Conservation (phyloP, 37 sponge, comb jelly and placozoan genomes). For the Haliclona indistincta region DNA sequence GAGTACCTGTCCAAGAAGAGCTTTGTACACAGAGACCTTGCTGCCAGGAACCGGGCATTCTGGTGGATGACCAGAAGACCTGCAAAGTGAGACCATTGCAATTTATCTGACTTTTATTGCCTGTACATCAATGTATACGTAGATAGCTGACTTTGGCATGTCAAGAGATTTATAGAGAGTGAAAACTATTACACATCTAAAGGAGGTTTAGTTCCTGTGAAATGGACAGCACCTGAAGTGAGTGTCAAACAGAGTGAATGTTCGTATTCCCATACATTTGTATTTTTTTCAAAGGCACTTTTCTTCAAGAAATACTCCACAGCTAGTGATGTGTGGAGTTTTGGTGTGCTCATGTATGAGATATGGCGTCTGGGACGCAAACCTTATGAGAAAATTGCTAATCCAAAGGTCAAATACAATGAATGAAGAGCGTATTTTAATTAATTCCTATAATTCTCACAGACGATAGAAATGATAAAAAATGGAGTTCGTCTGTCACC, state of each 20-base stretch:
- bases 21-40: constrained; percentile 73
- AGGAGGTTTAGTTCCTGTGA: constrained; percentile 44
- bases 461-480: constrained; percentile 5
- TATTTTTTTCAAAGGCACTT: neutral
- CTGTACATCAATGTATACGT: too few species aligned
- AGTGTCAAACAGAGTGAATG: too few species aligned
- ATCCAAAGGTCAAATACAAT: neutral
- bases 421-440: constrained; percentile 4
- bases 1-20: constrained; percentile 53
- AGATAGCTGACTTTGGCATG: constrained; percentile 77
- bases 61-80: too few species aligned
- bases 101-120: neutral
- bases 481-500: constrained; percentile 7
- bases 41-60: constrained; percentile 74
- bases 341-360: constrained; percentile 4
- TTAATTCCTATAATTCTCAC: too few species aligned
- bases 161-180: constrained; percentile 30
- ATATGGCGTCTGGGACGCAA: constrained; percentile 12
- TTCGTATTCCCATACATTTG: too few species aligned
- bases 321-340: constrained; percentile 17
- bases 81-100: too few species aligned
- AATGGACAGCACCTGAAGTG: constrained; percentile 76
- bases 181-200: constrained; percentile 40
- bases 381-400: neutral
- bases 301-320: neutral